Conservation (phyloP, 2,888 invertebrate species). For the Creontiades dilutus region DNA sequence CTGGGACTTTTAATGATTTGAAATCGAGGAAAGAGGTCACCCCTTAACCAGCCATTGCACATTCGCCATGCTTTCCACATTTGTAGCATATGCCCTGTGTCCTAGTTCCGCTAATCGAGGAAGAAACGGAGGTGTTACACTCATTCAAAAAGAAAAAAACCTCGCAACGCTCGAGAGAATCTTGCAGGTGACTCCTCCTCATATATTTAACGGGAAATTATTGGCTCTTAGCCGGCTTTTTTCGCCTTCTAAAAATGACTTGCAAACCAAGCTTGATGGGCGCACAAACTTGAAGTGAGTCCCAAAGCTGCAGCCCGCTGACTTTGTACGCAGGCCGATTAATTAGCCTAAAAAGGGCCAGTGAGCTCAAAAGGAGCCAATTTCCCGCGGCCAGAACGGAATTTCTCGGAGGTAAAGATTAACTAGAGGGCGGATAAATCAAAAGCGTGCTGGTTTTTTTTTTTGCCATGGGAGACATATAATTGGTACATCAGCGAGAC, state of each 20-base stretch:
- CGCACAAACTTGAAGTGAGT: neutral
- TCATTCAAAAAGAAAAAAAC: no score
- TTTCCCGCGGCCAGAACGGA: constrained; percentile 14
- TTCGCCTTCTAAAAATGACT: constrained; percentile 19
- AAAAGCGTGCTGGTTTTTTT: neutral
- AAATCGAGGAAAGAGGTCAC: no score
- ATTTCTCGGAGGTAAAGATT: constrained; percentile 38
- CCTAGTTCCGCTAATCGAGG: no score
- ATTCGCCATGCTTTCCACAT: no score
- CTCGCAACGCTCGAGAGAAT: no score
- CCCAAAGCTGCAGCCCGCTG: neutral
- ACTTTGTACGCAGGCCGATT: constrained; percentile 19
- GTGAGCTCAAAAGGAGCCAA: constrained; percentile 38
- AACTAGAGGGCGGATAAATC: constrained; percentile 8
- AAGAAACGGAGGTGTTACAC: no score
- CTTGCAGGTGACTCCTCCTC: neutral
- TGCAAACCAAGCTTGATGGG: neutral
- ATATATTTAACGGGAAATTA: constrained; percentile 32
- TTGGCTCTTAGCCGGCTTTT: neutral
- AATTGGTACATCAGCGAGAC: neutral
- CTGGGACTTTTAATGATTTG: no score
- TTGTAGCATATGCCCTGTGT: no score
- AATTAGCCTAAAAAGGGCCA: constrained; percentile 52
- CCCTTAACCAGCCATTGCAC: no score
- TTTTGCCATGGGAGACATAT: neutral